Conservation (phyloP, 1,140 invertebrate genomes). For the Bombus confusus region DNA sequence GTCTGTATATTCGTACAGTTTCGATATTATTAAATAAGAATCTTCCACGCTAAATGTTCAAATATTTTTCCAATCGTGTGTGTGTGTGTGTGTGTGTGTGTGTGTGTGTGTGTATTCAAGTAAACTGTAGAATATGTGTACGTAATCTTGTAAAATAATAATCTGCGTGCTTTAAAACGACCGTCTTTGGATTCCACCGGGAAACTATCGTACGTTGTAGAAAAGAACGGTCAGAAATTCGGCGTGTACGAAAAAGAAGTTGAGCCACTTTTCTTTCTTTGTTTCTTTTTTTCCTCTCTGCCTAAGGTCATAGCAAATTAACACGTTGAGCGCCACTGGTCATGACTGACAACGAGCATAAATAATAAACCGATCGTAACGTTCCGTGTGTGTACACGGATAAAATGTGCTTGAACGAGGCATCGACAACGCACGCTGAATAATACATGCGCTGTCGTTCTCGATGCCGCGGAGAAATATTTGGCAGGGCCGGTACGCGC, state of each 20-base stretch:
- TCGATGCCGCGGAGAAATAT: constrained; percentile 47
- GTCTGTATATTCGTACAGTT: no score
- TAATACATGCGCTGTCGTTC: constrained; percentile 50
- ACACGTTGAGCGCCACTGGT: neutral
- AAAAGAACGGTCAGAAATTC: neutral
- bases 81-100: fast-evolving
- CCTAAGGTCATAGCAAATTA: neutral
- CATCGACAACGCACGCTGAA: constrained; percentile 46
- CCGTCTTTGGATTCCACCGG: no score
- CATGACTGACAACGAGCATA: constrained; percentile 44
- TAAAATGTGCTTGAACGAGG: constrained; percentile 47
- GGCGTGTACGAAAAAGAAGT: neutral
- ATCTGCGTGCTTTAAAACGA: no score
- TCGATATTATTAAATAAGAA: no score
- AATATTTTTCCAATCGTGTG: no score
- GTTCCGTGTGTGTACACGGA: constrained; percentile 36
- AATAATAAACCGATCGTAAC: constrained; percentile 53
- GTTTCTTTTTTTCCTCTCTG: fast-evolving
- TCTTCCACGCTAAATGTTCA: no score
- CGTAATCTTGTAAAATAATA: no score
- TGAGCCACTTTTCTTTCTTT: neutral
- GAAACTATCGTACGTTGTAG: no score
- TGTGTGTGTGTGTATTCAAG: no score
- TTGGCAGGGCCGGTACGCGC: constrained; percentile 31
- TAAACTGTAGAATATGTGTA: no score